Percentiles rank a stretch among this genome's conserved stretches.
Conservation (phyloP, 2,113 vertebrate species). For the Penelope pileata region DNA sequence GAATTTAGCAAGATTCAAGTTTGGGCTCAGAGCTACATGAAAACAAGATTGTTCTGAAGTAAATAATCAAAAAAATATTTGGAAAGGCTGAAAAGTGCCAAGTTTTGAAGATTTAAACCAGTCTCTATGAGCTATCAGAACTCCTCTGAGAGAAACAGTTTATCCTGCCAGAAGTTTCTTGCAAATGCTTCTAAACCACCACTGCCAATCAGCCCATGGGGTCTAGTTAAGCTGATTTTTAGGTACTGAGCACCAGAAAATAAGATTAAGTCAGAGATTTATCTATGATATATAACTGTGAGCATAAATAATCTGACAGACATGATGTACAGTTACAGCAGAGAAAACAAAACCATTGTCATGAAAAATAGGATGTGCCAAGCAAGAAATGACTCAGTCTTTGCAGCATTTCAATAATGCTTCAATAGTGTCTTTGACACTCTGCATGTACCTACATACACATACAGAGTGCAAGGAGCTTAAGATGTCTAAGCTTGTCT, state of each 20-base stretch:
- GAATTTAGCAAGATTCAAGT: neutral
- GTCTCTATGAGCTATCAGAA: neutral
- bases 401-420: neutral
- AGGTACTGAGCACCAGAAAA: neutral
- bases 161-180: neutral
- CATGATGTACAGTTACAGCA: neutral
- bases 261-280: neutral
- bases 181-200: neutral
- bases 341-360: slow-evolving; percentile 4
- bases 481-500: neutral
- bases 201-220: neutral
- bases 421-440: neutral
- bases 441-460: neutral
- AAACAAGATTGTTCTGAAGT: neutral
- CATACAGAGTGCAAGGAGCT: neutral
- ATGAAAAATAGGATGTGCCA: neutral
- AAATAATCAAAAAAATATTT: neutral
- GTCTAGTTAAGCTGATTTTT: neutral
- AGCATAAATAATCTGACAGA: neutral
- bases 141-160: neutral
- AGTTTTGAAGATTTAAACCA: neutral
- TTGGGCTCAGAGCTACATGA: neutral
- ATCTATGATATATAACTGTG: neutral
- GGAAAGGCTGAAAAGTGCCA: neutral
- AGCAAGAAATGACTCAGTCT: neutral